Percentiles rank a stretch among this genome's conserved stretches.
Conservation (phyloP, 1,140 invertebrate species). For the Papilio glaucus region DNA sequence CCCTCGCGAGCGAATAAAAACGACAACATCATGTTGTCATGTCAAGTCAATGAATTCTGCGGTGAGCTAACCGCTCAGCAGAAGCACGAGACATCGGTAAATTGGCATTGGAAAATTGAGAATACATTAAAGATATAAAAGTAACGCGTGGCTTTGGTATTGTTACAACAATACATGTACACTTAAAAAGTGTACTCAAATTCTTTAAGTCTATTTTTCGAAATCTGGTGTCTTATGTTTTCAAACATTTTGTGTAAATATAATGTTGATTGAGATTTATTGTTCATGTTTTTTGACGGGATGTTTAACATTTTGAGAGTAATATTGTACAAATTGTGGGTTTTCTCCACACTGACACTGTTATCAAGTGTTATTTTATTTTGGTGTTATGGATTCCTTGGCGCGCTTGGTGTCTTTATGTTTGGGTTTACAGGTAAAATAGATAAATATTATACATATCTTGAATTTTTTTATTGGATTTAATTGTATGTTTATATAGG, state of each 20-base stretch:
- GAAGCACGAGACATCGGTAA: too few species aligned
- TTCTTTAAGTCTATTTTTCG: not conserved
- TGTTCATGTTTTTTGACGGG: conserved; percentile 31
- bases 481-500: too few species aligned
- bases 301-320: conserved; percentile 71
- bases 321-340: conserved; percentile 68
- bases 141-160: not conserved
- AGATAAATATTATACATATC: too few species aligned
- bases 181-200: not conserved
- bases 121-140: too few species aligned
- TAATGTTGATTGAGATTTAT: conserved; percentile 1
- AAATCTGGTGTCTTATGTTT: not conserved
- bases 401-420: conserved; percentile 88
- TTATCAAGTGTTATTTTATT: conserved; percentile 90
- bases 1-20: too few species aligned
- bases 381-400: conserved; percentile 91
- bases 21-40: too few species aligned
- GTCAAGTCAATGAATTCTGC: too few species aligned
- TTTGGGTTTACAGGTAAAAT: conserved; percentile 87
- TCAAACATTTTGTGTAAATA: not conserved
- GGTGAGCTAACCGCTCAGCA: too few species aligned
- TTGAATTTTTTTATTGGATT: too few species aligned
- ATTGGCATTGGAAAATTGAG: not conserved
- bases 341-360: conserved; percentile 75
- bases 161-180: not conserved